phyloP scores from a whole-genome alignment of 2,888 invertebrate species.

The Lithophane leautieri region DNA sequence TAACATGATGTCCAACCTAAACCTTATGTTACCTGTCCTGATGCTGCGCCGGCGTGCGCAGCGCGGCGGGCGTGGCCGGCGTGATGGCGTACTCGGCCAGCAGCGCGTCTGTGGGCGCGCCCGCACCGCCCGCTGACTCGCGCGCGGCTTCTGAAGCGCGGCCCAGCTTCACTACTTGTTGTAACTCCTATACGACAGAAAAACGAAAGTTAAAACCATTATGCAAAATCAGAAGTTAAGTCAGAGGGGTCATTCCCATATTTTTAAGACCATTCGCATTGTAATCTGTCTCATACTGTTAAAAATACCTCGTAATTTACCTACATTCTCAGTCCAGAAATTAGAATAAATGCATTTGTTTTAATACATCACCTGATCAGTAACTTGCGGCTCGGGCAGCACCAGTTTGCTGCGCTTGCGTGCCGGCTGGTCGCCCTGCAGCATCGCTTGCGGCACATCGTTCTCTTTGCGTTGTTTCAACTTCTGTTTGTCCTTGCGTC shows the following conservation, averaged over 20 bases:
- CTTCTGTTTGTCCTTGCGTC: conserved; percentile 98
- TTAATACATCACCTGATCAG: conserved; percentile 92
- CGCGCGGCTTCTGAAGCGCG: conserved; percentile 97
- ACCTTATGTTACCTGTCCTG: conserved; percentile 91
- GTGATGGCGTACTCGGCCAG: conserved; percentile 97
- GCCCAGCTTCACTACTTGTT: conserved; percentile 98
- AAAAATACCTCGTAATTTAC: no score
- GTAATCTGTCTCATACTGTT: no score
- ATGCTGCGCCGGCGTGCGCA: conserved; percentile 95
- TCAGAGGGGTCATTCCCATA: no score
- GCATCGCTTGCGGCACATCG: conserved; percentile 97
- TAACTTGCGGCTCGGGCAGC: conserved; percentile 98
- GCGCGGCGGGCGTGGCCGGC: conserved; percentile 92
- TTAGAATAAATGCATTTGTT: background rate
- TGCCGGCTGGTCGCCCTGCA: conserved; percentile 96
- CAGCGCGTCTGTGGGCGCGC: conserved; percentile 94
- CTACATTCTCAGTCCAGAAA: background rate
- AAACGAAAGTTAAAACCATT: background rate
- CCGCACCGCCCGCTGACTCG: conserved; percentile 94
- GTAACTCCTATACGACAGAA: conserved; percentile 91
- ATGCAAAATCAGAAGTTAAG: background rate
- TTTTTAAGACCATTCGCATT: no score
- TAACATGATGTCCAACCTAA: background rate
- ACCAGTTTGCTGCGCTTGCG: conserved; percentile 98
- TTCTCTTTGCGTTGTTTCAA: conserved; percentile 98